Percentiles rank a stretch among this genome's conserved stretches.
These are phyloP conservation scores for Tupaia tana DNA, from an alignment of 2,113 vertebrate species.

Conservation along the genomic window DNA sequence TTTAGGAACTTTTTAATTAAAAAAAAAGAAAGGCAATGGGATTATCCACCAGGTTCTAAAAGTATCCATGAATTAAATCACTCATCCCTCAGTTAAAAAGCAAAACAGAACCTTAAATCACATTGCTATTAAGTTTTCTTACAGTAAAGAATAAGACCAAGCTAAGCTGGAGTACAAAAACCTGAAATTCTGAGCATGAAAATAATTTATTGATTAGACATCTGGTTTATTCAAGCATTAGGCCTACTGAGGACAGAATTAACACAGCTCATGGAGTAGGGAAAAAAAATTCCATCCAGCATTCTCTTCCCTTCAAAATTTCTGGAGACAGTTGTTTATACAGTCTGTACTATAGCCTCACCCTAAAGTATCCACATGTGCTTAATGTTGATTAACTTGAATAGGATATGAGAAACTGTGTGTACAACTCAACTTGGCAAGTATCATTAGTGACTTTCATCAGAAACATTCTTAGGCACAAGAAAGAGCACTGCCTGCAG, in stretches of 20 bases:
- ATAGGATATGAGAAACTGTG: neutral
- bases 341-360: slow-evolving; percentile 30
- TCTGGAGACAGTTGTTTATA: slow-evolving; percentile 15
- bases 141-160: slow-evolving; percentile 72
- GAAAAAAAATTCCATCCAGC: slow-evolving; percentile 44
- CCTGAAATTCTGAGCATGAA: slow-evolving; percentile 77
- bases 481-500: slow-evolving; percentile 72
- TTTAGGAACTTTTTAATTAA: slow-evolving; percentile 81
- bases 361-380: neutral
- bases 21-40: slow-evolving; percentile 81
- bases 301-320: slow-evolving; percentile 47
- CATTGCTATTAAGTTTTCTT: slow-evolving; percentile 71
- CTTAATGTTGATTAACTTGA: neutral
- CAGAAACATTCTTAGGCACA: slow-evolving; percentile 66
- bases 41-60: slow-evolving; percentile 78
- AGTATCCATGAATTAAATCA: slow-evolving; percentile 76
- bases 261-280: slow-evolving; percentile 67
- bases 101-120: slow-evolving; percentile 68
- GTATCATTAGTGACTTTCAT: slow-evolving; percentile 46
- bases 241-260: slow-evolving; percentile 67
- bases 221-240: slow-evolving; percentile 72
- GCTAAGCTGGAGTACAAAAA: slow-evolving; percentile 73
- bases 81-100: slow-evolving; percentile 59
- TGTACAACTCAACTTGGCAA: slow-evolving; percentile 32
- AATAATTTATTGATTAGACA: slow-evolving; percentile 83